A percentile compares a stretch with the other conserved stretches of the same genome.
Evolutionary conservation across 2,797 vertebrate genomes (phyloP).

Genomic region (Tadarida brasiliensis): DNA sequence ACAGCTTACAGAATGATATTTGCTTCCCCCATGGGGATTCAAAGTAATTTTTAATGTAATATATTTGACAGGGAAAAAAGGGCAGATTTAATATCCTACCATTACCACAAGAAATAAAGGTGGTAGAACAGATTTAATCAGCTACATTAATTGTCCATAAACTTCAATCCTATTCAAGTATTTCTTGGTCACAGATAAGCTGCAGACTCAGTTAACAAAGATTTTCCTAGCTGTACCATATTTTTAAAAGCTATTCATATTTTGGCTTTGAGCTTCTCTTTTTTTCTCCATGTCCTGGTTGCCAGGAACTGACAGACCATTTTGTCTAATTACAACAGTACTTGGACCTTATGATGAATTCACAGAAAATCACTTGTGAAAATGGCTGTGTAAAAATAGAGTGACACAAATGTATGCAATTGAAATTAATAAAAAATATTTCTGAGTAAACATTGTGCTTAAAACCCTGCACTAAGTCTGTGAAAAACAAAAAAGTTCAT

Average conservation of each 20-base stretch:
- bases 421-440: conserved; percentile 69
- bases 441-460: conserved; percentile 38
- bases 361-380: conserved; percentile 67
- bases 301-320: conserved; percentile 57
- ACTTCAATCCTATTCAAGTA: conserved; percentile 16
- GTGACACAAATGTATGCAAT: conserved; percentile 44
- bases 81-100: conserved; percentile 34
- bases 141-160: conserved; percentile 44
- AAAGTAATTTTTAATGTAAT: conserved; percentile 75
- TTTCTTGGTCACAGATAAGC: conserved; percentile 33
- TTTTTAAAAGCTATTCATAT: conserved; percentile 63
- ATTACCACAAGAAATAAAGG: conserved; percentile 44
- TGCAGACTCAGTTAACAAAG: conserved; percentile 21
- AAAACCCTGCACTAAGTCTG: not conserved
- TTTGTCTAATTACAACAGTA: conserved; percentile 71
- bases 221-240: conserved; percentile 32
- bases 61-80: conserved; percentile 67
- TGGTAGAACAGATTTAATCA: conserved; percentile 54
- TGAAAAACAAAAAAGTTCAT: conserved; percentile 44
- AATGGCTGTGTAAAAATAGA: conserved; percentile 51
- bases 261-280: conserved; percentile 58
- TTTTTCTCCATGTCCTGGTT: conserved; percentile 49
- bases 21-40: conserved; percentile 68
- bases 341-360: conserved; percentile 58
- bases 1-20: conserved; percentile 78